These are phyloP conservation scores for Lasioglossum lativentre DNA, from an alignment of 2,888 invertebrate species.

Conservation along the genomic window DNA sequence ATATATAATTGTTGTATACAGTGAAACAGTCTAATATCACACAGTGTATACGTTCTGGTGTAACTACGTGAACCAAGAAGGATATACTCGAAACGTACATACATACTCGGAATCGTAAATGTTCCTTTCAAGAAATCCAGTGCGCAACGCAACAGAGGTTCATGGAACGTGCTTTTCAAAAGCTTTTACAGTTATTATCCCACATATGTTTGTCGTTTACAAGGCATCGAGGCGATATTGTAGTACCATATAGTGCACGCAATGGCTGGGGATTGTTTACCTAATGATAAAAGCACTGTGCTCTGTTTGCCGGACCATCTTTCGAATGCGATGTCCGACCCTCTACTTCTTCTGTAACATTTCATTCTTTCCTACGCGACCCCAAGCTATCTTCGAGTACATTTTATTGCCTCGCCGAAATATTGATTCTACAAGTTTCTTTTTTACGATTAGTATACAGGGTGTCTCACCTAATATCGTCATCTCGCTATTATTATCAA, in stretches of 20 bases:
- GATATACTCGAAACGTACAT: not conserved
- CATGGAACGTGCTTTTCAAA: constrained; percentile 51
- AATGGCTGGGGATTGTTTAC: constrained; percentile 76
- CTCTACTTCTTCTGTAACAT: constrained; percentile 6
- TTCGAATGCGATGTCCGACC: constrained; percentile 62
- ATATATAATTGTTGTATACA: too few species aligned
- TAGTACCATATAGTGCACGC: constrained; percentile 3
- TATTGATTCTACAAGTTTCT: not conserved
- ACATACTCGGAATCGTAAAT: constrained; percentile 33
- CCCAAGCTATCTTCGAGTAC: not conserved
- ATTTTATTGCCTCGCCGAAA: not conserved
- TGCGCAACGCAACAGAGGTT: constrained; percentile 23
- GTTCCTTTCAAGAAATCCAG: constrained; percentile 54
- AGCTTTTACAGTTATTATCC: constrained; percentile 83
- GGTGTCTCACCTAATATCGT: too few species aligned
- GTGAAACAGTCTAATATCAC: not conserved
- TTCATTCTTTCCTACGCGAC: not conserved
- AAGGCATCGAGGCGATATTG: constrained; percentile 68
- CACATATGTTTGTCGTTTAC: constrained; percentile 78
- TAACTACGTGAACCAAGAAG: not conserved
- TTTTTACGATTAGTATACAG: not conserved
- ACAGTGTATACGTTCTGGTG: not conserved
- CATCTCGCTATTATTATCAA: too few species aligned
- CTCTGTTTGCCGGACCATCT: constrained; percentile 78
- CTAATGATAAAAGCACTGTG: constrained; percentile 80